Evolutionary conservation across 2,113 vertebrate genomes (phyloP).

Genomic region (Cisticola juncidis): DNA sequence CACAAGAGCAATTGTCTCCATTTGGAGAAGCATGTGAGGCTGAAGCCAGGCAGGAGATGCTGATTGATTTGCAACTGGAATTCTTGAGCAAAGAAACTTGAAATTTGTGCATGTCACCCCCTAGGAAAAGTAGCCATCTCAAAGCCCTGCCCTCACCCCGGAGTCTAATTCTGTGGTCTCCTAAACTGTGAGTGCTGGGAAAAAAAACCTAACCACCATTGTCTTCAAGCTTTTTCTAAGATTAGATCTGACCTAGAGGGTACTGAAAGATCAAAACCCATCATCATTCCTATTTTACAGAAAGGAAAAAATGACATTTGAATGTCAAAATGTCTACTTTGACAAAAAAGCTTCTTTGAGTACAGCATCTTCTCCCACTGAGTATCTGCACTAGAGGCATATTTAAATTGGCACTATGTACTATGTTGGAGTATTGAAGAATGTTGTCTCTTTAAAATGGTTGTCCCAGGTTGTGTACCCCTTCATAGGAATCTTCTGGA

Average conservation of each 20-base stretch:
- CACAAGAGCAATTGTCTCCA: not conserved
- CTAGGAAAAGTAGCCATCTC: not conserved
- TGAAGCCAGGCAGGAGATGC: not conserved
- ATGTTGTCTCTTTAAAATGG: not conserved
- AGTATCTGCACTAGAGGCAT: not conserved
- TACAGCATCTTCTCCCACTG: not conserved
- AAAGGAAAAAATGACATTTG: not conserved
- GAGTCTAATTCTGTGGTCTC: not conserved
- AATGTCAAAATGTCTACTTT: not conserved
- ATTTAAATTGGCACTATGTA: not conserved
- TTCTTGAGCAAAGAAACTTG: not conserved
- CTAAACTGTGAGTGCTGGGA: rapidly evolving
- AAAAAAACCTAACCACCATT: not conserved
- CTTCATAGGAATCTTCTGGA: not conserved
- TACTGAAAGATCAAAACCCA: not conserved
- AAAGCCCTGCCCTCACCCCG: not conserved
- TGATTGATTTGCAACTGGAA: not conserved
- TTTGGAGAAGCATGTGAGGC: not conserved
- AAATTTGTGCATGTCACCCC: not conserved
- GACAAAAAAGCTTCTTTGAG: not conserved
- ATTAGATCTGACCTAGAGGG: not conserved
- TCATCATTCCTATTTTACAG: not conserved
- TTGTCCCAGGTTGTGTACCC: not conserved
- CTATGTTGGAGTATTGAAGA: not conserved
- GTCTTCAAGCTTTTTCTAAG: not conserved